Evolutionary conservation across 2,113 vertebrate genomes (phyloP).

Genomic region (Eulacestoma nigropectus): DNA sequence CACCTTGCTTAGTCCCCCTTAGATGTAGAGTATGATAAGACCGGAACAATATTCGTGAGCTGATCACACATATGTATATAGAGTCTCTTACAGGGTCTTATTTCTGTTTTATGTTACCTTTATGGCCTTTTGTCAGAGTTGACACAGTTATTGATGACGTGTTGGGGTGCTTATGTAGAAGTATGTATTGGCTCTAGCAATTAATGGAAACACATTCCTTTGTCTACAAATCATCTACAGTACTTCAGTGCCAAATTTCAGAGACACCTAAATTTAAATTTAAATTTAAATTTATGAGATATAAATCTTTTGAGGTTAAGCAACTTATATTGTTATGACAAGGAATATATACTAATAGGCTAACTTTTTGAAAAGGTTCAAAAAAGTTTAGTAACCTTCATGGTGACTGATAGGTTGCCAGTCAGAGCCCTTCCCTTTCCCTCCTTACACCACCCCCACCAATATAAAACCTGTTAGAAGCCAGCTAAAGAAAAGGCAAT

Average conservation of each 20-base stretch:
- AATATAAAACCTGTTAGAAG: neutral
- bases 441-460: neutral
- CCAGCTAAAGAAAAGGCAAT: neutral
- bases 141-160: too few relatives aligned
- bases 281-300: neutral
- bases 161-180: neutral
- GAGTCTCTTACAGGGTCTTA: neutral
- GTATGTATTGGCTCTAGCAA: neutral
- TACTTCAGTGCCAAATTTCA: neutral
- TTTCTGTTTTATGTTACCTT: neutral
- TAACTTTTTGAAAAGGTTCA: neutral
- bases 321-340: neutral
- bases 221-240: neutral
- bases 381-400: neutral
- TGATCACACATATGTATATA: neutral
- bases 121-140: neutral
- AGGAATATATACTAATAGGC: neutral
- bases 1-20: neutral
- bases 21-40: neutral
- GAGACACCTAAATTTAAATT: neutral
- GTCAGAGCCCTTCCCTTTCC: neutral
- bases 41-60: fast-evolving
- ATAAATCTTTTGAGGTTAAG: neutral
- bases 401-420: neutral
- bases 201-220: neutral